These are phyloP conservation scores for Limonius californicus DNA, from an alignment of 1,140 invertebrate genomes.

Conservation along the genomic window DNA sequence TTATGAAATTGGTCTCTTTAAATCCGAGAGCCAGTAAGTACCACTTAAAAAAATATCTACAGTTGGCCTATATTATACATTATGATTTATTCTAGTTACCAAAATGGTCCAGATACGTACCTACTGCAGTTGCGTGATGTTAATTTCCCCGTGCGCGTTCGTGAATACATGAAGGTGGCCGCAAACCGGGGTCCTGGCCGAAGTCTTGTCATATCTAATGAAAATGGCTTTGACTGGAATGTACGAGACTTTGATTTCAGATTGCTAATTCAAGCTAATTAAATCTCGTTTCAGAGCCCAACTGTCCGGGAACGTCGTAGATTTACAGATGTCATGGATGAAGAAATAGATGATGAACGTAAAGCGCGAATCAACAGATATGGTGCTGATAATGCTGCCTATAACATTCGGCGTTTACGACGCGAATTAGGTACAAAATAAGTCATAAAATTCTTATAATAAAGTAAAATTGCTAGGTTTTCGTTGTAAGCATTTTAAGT, in stretches of 20 bases:
- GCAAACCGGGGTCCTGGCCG: constrained; percentile 67
- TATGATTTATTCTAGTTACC: constrained; percentile 69
- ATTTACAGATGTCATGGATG: constrained; percentile 94
- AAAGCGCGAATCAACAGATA: constrained; percentile 76
- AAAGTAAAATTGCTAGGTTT: too few relatives aligned
- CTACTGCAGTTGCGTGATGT: constrained; percentile 88
- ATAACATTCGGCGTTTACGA: constrained; percentile 66
- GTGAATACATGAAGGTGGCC: constrained; percentile 91
- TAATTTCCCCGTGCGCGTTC: constrained; percentile 83
- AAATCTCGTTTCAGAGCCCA: constrained; percentile 64
- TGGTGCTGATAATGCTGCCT: constrained; percentile 62
- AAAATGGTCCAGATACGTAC: constrained; percentile 94
- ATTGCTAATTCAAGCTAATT: too few relatives aligned
- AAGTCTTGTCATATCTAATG: constrained; percentile 59
- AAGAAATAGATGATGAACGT: constrained; percentile 89
- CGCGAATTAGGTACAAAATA: constrained; percentile 79
- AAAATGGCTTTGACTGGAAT: constrained; percentile 70
- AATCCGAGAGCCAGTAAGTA: constrained; percentile 84
- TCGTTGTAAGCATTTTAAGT: constrained; percentile 3
- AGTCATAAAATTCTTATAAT: too few relatives aligned
- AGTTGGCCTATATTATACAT: too few relatives aligned
- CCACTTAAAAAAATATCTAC: not conserved
- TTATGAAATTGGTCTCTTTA: constrained; percentile 75
- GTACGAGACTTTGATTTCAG: constrained; percentile 54
- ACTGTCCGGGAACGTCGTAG: constrained; percentile 83